A percentile compares a stretch with the other conserved stretches of the same genome.
phyloP scores from a whole-genome alignment of 2,797 vertebrate genomes.

The Tauraco hartlaubi region DNA sequence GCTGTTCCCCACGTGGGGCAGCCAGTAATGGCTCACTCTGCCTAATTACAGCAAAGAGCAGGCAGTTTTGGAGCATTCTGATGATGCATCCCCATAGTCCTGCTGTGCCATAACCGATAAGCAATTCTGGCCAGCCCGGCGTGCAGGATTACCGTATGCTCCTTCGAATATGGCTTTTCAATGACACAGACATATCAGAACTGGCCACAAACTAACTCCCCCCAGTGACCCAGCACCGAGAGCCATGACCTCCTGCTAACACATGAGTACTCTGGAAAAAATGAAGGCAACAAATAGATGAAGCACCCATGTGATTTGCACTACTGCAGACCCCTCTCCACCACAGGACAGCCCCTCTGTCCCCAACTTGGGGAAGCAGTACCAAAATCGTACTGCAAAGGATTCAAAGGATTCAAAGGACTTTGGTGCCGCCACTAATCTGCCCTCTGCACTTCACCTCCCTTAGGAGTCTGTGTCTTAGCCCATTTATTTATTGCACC shows the following conservation, averaged over 20 bases:
- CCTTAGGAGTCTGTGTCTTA: not conserved
- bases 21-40: not conserved
- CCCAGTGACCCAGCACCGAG: not conserved
- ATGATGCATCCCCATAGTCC: not conserved
- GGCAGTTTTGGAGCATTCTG: not conserved
- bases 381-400: not conserved
- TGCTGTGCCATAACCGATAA: accelerated
- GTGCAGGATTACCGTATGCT: accelerated
- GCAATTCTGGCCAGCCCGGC: not conserved
- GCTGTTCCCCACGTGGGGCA: accelerated
- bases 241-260: accelerated
- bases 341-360: not conserved
- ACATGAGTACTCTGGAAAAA: accelerated
- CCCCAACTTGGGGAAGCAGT: not conserved
- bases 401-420: not conserved
- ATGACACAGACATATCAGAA: not conserved
- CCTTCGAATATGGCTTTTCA: not conserved
- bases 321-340: not conserved
- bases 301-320: not conserved
- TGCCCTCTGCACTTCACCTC: not conserved
- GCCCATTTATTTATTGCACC: slow-evolving; percentile 25
- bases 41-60: not conserved
- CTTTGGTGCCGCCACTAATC: not conserved
- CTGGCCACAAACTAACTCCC: not conserved
- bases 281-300: not conserved